Conservation (phyloP, 2,797 vertebrate genomes). For the Podargus strigoides region DNA sequence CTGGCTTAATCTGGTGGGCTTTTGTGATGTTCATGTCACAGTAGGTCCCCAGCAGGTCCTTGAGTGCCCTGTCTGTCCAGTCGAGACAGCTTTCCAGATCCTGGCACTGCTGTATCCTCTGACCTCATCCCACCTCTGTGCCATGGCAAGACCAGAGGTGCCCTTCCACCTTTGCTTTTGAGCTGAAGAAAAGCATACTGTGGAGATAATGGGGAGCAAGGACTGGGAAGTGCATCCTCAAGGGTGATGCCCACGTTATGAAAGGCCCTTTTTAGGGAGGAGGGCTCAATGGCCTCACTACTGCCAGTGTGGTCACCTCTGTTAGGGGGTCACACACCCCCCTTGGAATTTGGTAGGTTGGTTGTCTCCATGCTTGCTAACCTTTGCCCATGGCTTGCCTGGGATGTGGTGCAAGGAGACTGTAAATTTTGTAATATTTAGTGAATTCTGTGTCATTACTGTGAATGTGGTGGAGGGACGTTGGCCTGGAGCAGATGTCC, state of each 20-base stretch:
- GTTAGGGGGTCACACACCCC: no score
- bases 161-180: fast-evolving
- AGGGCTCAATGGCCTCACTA: neutral
- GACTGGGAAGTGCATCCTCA: neutral
- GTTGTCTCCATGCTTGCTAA: neutral
- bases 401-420: neutral
- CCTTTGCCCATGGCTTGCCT: neutral
- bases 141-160: neutral
- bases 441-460: neutral
- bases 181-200: neutral
- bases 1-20: neutral
- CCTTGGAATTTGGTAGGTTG: neutral
- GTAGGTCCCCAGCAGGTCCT: neutral
- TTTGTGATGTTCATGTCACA: neutral
- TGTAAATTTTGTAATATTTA: neutral
- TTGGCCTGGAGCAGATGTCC: neutral
- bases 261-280: neutral
- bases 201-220: neutral
- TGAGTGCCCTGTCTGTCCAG: neutral
- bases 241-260: neutral
- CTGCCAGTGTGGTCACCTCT: neutral
- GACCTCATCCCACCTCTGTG: neutral
- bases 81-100: neutral
- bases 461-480: neutral
- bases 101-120: neutral